Evolutionary conservation across 2,797 vertebrate species (phyloP).

Genomic region (Pangasius macronema): DNA sequence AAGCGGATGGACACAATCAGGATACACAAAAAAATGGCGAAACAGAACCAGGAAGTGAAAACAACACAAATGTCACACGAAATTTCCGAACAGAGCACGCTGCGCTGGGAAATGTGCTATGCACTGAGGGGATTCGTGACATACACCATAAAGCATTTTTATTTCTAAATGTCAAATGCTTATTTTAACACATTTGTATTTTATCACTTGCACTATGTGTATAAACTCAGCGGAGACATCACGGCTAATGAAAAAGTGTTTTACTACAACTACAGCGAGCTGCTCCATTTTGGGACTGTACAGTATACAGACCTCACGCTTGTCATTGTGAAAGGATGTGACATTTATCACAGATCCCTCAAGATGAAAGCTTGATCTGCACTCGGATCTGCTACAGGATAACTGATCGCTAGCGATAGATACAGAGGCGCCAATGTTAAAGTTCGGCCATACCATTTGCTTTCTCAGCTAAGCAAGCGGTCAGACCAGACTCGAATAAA

Average conservation of each 20-base stretch:
- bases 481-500: too few species aligned
- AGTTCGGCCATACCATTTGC: background rate
- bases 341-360: background rate
- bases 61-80: background rate
- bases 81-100: background rate
- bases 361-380: too few species aligned
- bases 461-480: too few species aligned
- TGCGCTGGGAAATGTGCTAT: background rate
- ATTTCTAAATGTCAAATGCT: background rate
- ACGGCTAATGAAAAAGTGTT: background rate
- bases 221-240: background rate
- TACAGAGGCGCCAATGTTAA: background rate
- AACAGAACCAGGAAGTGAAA: background rate
- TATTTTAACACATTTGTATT: background rate
- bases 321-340: background rate
- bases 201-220: background rate
- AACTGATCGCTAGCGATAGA: background rate
- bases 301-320: background rate
- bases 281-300: background rate
- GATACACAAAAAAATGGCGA: background rate
- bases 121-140: background rate
- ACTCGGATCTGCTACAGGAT: background rate
- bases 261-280: too few species aligned
- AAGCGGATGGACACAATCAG: background rate
- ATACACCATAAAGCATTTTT: background rate